Conservation (phyloP, 2,113 vertebrate genomes). For the Ptychochromis oligacanthus region DNA sequence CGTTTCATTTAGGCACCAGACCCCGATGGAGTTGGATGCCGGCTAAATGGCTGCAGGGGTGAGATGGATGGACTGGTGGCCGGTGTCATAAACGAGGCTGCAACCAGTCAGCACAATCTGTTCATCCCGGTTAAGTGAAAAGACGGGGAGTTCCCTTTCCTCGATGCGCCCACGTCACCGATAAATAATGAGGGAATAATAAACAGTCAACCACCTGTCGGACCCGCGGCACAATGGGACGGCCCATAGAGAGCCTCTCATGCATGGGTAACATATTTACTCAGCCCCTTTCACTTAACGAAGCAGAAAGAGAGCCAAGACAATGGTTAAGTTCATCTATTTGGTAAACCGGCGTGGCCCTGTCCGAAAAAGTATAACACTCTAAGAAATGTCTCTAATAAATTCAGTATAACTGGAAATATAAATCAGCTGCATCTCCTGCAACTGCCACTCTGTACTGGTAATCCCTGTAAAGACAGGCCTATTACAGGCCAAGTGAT, state of each 20-base stretch:
- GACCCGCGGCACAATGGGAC: slow-evolving; percentile 86
- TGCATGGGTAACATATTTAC: slow-evolving; percentile 99
- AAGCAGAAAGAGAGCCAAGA: slow-evolving; percentile 91
- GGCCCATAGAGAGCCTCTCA: slow-evolving; percentile 90
- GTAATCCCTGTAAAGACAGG: background rate
- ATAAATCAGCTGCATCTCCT: background rate
- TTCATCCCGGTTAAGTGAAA: slow-evolving; percentile 62
- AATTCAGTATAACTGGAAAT: background rate
- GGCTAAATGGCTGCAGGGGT: slow-evolving; percentile 5
- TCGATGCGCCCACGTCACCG: slow-evolving; percentile 66
- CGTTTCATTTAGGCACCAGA: slow-evolving; percentile 16
- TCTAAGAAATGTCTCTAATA: background rate
- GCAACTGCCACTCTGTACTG: background rate
- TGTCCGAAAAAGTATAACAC: background rate
- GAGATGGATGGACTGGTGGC: slow-evolving; percentile 64
- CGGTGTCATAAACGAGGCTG: slow-evolving; percentile 54
- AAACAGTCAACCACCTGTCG: slow-evolving; percentile 99
- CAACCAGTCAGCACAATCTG: slow-evolving; percentile 77
- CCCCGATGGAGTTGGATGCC: background rate
- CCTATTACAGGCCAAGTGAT: background rate
- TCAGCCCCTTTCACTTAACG: slow-evolving; percentile 96
- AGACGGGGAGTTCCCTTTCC: slow-evolving; percentile 57
- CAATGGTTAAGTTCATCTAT: slow-evolving; percentile 97
- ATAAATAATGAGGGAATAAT: slow-evolving; percentile 83
- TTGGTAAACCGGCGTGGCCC: slow-evolving; percentile 90